Conservation (phyloP, 1,140 invertebrate species). For the Cydia strobilella region DNA sequence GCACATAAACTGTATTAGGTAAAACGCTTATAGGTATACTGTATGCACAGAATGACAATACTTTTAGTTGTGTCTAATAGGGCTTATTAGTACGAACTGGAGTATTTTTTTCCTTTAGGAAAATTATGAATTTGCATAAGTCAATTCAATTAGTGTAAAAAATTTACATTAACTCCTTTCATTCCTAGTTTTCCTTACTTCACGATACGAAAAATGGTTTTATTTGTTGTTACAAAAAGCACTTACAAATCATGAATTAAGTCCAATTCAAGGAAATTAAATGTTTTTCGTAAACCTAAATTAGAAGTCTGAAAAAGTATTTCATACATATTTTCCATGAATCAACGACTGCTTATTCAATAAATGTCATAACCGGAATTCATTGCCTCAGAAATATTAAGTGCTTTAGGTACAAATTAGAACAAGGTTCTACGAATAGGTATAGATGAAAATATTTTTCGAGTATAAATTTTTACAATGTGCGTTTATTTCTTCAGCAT, state of each 20-base stretch:
- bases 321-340: neutral
- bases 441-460: neutral
- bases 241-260: neutral
- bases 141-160: too few species aligned
- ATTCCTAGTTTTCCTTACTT: neutral
- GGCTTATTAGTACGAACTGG: too few species aligned
- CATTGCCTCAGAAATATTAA: neutral
- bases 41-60: too few species aligned
- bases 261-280: neutral
- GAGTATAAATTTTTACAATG: too few species aligned
- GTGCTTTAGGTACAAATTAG: neutral
- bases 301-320: neutral
- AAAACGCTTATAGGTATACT: too few species aligned
- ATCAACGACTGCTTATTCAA: neutral
- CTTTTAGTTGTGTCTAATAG: too few species aligned
- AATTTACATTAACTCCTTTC: too few species aligned
- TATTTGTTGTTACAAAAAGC: neutral
- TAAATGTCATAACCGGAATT: neutral
- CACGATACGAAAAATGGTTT: neutral
- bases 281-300: neutral
- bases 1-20: too few species aligned
- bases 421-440: neutral
- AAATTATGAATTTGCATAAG: too few species aligned
- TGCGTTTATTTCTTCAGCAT: too few species aligned
- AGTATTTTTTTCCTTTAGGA: too few species aligned